Conservation (phyloP, 2,797 vertebrate genomes). For the Limosa lapponica region DNA sequence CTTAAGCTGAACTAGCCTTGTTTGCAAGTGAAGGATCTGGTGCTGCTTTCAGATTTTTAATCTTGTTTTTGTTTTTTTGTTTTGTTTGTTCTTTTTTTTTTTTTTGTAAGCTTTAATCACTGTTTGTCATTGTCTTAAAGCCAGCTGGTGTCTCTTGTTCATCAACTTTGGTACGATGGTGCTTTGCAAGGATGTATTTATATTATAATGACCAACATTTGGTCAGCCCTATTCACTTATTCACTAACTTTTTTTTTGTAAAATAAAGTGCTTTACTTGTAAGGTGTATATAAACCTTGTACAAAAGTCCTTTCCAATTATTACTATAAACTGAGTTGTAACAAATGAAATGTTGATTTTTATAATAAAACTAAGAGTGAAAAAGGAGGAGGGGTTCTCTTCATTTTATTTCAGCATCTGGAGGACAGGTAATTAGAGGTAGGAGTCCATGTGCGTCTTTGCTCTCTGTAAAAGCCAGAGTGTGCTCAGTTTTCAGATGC, state of each 20-base stretch:
- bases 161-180: conserved; percentile 82
- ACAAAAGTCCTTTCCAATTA: conserved; percentile 87
- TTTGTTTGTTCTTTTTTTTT: conserved; percentile 50
- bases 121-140: conserved; percentile 78
- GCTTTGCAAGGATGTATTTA: conserved; percentile 90
- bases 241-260: conserved; percentile 82
- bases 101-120: conserved; percentile 87
- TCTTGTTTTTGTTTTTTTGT: conserved; percentile 53
- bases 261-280: conserved; percentile 90
- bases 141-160: conserved; percentile 78
- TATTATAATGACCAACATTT: conserved; percentile 91
- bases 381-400: conserved; percentile 48
- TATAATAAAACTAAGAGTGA: conserved; percentile 92
- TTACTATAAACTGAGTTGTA: conserved; percentile 90
- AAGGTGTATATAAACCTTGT: conserved; percentile 87
- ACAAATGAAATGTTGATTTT: conserved; percentile 95
- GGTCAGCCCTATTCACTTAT: conserved; percentile 83
- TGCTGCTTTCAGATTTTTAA: conserved; percentile 79
- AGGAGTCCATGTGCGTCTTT: neutral
- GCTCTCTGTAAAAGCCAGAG: neutral
- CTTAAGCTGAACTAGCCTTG: conserved; percentile 72
- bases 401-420: neutral
- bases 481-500: neutral
- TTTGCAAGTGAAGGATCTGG: conserved; percentile 83
- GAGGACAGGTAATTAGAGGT: neutral